Conservation (phyloP, 2,797 vertebrate species). For the Intellagama lesueurii region DNA sequence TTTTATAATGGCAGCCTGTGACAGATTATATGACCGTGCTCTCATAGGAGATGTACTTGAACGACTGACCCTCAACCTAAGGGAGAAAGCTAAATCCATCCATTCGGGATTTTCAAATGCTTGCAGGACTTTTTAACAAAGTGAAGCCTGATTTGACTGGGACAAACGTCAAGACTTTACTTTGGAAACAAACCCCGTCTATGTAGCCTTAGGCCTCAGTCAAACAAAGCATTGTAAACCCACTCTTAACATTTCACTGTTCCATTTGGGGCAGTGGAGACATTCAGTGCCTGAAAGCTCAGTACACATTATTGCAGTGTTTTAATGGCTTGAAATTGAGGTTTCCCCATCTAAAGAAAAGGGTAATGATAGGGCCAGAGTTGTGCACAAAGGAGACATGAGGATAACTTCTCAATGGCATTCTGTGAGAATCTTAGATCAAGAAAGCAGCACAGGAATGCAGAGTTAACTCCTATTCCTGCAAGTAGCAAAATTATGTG, state of each 20-base stretch:
- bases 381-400: constrained; percentile 8
- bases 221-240: constrained; percentile 26
- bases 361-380: constrained; percentile 30
- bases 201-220: constrained; percentile 59
- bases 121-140: constrained; percentile 6
- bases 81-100: constrained; percentile 7
- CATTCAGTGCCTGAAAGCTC: not conserved
- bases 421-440: constrained; percentile 15
- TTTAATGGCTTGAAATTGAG: constrained; percentile 17
- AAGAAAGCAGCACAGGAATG: constrained; percentile 17
- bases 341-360: constrained; percentile 27
- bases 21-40: not conserved
- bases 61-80: not conserved
- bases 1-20: not conserved
- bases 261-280: constrained; percentile 5
- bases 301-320: not conserved
- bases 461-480: not conserved
- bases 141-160: not conserved
- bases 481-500: not conserved
- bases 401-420: constrained; percentile 10
- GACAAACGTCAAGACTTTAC: not conserved
- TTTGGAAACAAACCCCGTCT: constrained; percentile 23
- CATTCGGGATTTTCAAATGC: constrained; percentile 27
- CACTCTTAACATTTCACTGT: constrained; percentile 33
- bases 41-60: not conserved